Conservation (phyloP, 2,797 vertebrate genomes). For the Cephalopachus bancanus region DNA sequence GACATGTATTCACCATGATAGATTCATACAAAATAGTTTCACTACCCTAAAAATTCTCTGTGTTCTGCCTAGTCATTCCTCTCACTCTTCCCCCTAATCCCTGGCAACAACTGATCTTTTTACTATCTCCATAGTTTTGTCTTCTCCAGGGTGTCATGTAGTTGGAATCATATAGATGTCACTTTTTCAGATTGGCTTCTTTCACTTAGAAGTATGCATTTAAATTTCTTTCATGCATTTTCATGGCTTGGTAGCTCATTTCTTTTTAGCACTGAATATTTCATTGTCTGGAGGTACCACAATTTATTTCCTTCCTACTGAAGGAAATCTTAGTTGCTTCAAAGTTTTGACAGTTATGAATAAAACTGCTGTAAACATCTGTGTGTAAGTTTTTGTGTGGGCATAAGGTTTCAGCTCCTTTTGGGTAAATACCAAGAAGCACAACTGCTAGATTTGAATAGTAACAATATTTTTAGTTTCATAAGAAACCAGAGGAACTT, state of each 20-base stretch:
- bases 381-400: background rate
- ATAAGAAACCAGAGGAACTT: background rate
- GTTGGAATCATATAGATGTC: background rate
- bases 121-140: background rate
- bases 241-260: background rate
- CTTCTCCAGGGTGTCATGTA: background rate
- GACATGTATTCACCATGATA: background rate
- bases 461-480: background rate
- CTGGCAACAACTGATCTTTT: background rate
- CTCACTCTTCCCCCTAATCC: background rate
- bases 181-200: slow-evolving; percentile 9
- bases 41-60: background rate
- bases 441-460: background rate
- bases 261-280: slow-evolving; percentile 26
- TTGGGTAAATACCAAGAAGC: slow-evolving; percentile 21
- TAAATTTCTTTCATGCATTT: background rate
- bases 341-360: background rate
- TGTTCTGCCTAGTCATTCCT: background rate
- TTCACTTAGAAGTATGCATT: slow-evolving; percentile 38
- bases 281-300: background rate
- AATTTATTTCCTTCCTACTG: background rate
- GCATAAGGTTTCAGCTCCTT: background rate
- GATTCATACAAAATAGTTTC: background rate
- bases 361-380: background rate
- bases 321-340: background rate